A percentile compares a stretch with the other conserved stretches of the same genome.
These are phyloP conservation scores for Rostratula benghalensis DNA, from an alignment of 2,113 vertebrate species.

Conservation along the genomic window DNA sequence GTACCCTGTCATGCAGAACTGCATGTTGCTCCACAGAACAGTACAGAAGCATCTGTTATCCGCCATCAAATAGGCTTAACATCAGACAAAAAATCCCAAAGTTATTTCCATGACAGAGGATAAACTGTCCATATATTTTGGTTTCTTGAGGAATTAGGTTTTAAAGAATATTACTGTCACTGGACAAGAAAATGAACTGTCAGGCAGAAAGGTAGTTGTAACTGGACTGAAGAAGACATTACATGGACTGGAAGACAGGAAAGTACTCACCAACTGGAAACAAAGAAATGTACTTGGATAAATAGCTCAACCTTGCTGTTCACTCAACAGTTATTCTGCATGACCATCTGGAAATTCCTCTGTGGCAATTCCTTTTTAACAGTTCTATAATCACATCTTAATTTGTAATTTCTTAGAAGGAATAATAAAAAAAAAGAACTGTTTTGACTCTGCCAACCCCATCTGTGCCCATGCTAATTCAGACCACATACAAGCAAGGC, in stretches of 20 bases:
- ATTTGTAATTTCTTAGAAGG: slow-evolving; percentile 59
- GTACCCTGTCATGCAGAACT: neutral
- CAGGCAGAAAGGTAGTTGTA: neutral
- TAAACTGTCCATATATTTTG: neutral
- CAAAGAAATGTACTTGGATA: neutral
- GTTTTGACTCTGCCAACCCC: neutral
- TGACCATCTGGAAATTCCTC: slow-evolving; percentile 59
- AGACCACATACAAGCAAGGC: neutral
- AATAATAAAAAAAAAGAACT: slow-evolving; percentile 25
- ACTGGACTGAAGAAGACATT: neutral
- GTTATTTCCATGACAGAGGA: neutral
- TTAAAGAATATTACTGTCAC: neutral
- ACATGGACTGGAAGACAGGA: neutral
- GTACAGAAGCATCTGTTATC: neutral
- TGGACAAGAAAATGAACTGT: neutral
- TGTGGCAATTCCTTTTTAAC: slow-evolving; percentile 43
- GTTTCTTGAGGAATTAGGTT: neutral
- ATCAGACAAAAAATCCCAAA: neutral
- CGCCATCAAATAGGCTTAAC: neutral
- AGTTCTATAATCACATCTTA: slow-evolving; percentile 49
- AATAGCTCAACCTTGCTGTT: slow-evolving; percentile 30
- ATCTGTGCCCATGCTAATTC: neutral
- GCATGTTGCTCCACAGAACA: neutral
- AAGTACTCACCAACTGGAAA: neutral
- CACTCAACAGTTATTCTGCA: slow-evolving; percentile 5